Conservation (phyloP, 2,888 invertebrate species). For the Pyrgus malvae region DNA sequence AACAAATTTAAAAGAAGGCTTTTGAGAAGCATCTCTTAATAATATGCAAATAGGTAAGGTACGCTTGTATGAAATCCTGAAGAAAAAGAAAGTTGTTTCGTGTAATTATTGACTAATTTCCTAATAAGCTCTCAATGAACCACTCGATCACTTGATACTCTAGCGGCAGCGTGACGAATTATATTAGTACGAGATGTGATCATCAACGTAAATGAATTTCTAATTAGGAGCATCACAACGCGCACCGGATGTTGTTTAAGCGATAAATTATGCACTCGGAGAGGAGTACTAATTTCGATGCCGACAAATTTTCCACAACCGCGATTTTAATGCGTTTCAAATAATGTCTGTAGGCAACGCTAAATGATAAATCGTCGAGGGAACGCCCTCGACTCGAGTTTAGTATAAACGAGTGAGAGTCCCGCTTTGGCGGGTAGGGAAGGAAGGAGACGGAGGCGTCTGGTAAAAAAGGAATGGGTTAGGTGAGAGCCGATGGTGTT, state of each 20-base stretch:
- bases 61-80: too few species aligned
- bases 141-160: too few species aligned
- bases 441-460: constrained; percentile 66
- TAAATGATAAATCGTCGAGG: constrained; percentile 80
- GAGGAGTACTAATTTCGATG: constrained; percentile 79
- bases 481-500: constrained; percentile 78
- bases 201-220: constrained; percentile 67
- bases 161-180: constrained; percentile 5
- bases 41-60: too few species aligned
- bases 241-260: constrained; percentile 65
- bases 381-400: constrained; percentile 73
- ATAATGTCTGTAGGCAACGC: constrained; percentile 80
- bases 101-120: too few species aligned
- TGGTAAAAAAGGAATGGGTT: constrained; percentile 75
- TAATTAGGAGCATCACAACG: constrained; percentile 66
- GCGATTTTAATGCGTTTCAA: constrained; percentile 81
- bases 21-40: too few species aligned
- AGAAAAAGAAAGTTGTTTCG: too few species aligned
- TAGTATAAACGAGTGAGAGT: constrained; percentile 65
- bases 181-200: constrained; percentile 40
- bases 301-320: constrained; percentile 80
- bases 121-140: too few species aligned
- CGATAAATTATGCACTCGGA: constrained; percentile 76
- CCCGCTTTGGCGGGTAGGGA: constrained; percentile 52
- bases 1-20: too few species aligned